Evolutionary conservation across 1,140 invertebrate genomes (phyloP), one percentile per base, ranked within the genome.

Genomic region (Oryctes rhinoceros): DNA sequence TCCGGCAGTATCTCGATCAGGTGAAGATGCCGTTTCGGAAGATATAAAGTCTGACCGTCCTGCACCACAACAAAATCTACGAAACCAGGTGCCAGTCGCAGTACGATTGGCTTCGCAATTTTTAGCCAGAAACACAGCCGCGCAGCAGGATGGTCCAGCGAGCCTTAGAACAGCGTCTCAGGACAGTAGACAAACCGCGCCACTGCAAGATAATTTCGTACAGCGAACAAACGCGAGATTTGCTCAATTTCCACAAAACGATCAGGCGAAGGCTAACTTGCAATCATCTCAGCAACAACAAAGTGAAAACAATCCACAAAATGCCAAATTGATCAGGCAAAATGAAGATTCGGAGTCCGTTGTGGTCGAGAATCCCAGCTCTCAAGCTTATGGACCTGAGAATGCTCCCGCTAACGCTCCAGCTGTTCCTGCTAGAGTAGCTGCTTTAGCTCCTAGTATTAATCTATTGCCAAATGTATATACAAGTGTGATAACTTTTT

Each of bases 301-400:
- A 24, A 18, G 0, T 35, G 7, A 24, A 20, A 67, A 35, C 5
- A 67, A 6, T 67, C 13, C 20, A 30, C 20, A 67, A 35, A 67
- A 18, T 24, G 65, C 65, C 13, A 67, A 67, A 67, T 67, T 67
- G 4, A 67, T 67, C 65, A 67, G 65, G 18, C 65, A 67, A 35
- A 67, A 67, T 67, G 65, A 67, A 24, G 65, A 67, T 24, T 67
- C 65, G 5, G 65, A 67, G 20, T 67, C 65, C 6, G 18, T 67
- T 24, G 65, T 18, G 65, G 65, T 67, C 18, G 18, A 67, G 9
- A 67, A 35, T 67, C 4, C 65, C n/a, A 67, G 20, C 13, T 20
- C 20, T 24, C 65, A 24, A 18, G 20, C n/a, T 24, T 67, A 67
- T 67, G 65, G n/a, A 18, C 20, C 10, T 11, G 65, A 67, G 24